These are phyloP conservation scores for Zeus faber DNA, from an alignment of 2,113 vertebrate species.

Conservation along the genomic window DNA sequence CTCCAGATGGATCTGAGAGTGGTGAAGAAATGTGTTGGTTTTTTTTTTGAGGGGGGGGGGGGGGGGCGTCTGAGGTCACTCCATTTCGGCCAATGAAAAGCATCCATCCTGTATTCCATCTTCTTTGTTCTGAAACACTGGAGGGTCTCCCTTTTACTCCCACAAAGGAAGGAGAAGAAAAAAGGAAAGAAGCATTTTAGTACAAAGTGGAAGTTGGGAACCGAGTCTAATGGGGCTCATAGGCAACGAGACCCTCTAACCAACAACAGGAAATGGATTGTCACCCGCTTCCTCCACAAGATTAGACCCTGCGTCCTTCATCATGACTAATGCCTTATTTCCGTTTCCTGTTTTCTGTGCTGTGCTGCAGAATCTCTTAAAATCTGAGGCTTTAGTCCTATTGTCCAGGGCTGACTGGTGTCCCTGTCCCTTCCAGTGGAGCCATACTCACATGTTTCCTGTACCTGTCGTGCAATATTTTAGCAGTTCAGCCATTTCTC, in stretches of 20 bases:
- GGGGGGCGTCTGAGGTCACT: too few species aligned
- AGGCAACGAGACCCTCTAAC: conserved; percentile 13
- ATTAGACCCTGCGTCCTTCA: conserved; percentile 9
- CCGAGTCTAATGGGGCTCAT: conserved; percentile 24
- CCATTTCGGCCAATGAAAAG: too few species aligned
- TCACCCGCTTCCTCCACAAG: conserved; percentile 45
- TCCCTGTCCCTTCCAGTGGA: background rate
- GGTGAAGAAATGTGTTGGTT: too few species aligned
- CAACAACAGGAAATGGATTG: conserved; percentile 59
- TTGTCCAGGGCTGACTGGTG: background rate
- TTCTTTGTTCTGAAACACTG: too few species aligned
- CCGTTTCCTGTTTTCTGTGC: conserved; percentile 52
- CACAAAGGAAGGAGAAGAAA: background rate
- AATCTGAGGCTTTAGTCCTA: background rate
- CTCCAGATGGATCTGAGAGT: too few species aligned
- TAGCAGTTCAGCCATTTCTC: too few species aligned
- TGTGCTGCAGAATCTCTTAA: conserved; percentile 15
- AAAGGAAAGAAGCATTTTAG: background rate
- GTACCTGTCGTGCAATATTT: too few species aligned
- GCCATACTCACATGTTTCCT: background rate
- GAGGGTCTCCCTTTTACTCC: background rate
- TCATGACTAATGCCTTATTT: conserved; percentile 57
- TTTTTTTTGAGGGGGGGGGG: too few species aligned
- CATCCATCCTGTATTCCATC: too few species aligned
- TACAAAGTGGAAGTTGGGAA: conserved; percentile 11